Evolutionary conservation across 2,113 vertebrate genomes (phyloP), one percentile per base, ranked within the genome.

Genomic region (Dissostichus mawsoni): DNA sequence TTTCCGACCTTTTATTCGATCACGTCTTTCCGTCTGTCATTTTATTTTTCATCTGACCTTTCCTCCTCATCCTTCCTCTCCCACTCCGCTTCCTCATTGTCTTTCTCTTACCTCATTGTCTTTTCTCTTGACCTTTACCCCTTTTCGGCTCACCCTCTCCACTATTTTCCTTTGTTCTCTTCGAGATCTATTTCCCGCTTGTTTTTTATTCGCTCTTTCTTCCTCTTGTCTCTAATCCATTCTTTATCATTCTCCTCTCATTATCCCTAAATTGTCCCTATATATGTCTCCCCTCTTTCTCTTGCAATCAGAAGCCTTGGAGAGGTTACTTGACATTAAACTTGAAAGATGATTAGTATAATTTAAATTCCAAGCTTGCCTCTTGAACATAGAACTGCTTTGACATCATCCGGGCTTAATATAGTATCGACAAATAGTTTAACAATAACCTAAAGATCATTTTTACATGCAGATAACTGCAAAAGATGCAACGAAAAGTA

Each of bases 31-130:
- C 62, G 51, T 86, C 71, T 74, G 80, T 88, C 55, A 50, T 82
- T 81, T 87, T 71, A 58, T 82, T 82, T 75, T 65, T 61, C 41
- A 47, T 56, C 80, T 82, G 81, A 87, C 88, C 83, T 87, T 90
- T 84, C 51, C 70, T 47, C n/a, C 25, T 51, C 11, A 45, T 18
- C 17, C 79, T n/a, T 81, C 63, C 73, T 81, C 79, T 36, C 61
- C 57, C 79, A 33, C 51, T 65, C 66, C 56, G 51, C 64, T 74
- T 84, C 72, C 83, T 82, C 12, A 12, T 88, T 74, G 52, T 87
- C 86, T 86, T 66, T 67, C 58, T 41, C 58, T 25, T 69, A 50
- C 68, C 69, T 85, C 78, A 51, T 87, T 76, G 82, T 80, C 70
- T 41, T 65, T 77, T 11, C 74, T 78, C 57, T 78, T 82, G 84